Evolutionary conservation across 2,888 invertebrate species (phyloP).

Genomic region (Gandaritis pyraliata): DNA sequence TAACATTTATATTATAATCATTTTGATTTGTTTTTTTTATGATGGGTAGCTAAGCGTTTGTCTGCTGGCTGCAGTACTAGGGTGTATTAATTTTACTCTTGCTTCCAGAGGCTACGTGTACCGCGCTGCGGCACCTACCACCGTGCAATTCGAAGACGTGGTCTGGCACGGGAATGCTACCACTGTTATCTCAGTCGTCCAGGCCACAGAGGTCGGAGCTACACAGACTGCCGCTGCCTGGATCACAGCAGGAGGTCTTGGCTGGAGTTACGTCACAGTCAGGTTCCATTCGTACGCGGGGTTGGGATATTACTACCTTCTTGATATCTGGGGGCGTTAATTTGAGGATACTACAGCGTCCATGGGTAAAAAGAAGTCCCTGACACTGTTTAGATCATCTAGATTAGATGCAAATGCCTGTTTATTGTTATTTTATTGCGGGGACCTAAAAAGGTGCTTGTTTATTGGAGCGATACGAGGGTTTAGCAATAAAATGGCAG

Average conservation of each 20-base stretch:
- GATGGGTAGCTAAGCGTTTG: too few species aligned
- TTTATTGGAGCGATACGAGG: too few species aligned
- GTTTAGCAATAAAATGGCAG: too few species aligned
- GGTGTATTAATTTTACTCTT: background rate
- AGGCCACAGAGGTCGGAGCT: conserved; percentile 60
- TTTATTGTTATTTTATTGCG: too few species aligned
- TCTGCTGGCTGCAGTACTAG: too few species aligned
- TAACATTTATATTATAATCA: too few species aligned
- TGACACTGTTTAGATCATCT: too few species aligned
- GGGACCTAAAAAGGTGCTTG: too few species aligned
- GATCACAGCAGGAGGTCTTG: conserved; percentile 56
- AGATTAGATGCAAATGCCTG: too few species aligned
- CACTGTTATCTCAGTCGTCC: conserved; percentile 59
- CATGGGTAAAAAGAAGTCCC: too few species aligned
- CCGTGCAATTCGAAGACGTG: conserved; percentile 65
- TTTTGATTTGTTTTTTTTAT: too few species aligned
- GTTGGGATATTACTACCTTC: conserved; percentile 64
- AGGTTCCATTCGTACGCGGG: conserved; percentile 61
- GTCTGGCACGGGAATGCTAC: conserved; percentile 57
- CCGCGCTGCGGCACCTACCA: conserved; percentile 50
- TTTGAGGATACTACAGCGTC: too few species aligned
- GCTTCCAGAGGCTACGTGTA: conserved; percentile 54
- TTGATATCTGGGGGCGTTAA: conserved; percentile 62
- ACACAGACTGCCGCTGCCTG: conserved; percentile 60
- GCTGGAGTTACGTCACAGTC: conserved; percentile 57